These are phyloP conservation scores for Anas acuta DNA, from an alignment of 2,797 vertebrate species.

Conservation along the genomic window DNA sequence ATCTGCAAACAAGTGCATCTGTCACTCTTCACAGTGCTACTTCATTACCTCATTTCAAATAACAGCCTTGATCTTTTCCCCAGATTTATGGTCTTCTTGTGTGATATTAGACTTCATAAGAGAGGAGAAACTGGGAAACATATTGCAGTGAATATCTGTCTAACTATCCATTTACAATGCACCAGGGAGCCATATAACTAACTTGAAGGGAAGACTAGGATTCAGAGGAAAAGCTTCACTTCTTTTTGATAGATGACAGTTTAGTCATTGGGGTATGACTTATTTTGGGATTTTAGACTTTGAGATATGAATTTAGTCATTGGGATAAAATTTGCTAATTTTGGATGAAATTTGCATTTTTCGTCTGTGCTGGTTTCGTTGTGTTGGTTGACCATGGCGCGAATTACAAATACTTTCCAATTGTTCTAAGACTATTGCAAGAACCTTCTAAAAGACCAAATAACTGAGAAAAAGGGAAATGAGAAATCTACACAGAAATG, in stretches of 20 bases:
- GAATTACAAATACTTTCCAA: not conserved
- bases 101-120: not conserved
- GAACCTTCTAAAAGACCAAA: not conserved
- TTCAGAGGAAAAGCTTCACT: not conserved
- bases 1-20: not conserved
- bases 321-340: not conserved
- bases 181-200: not conserved
- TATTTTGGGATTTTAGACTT: no score
- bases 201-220: not conserved
- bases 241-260: not conserved
- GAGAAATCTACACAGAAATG: not conserved
- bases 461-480: not conserved
- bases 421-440: slow-evolving; percentile 1
- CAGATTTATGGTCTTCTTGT: not conserved
- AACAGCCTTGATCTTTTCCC: not conserved
- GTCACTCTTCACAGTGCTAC: not conserved
- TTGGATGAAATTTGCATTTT: not conserved
- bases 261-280: not conserved
- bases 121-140: not conserved
- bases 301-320: not conserved
- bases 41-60: not conserved
- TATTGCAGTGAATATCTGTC: not conserved
- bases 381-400: not conserved
- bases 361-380: not conserved
- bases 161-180: not conserved